Base-by-base conservation (phyloP, 2,797 vertebrate species). In the Smutsia temminckii region DNA sequence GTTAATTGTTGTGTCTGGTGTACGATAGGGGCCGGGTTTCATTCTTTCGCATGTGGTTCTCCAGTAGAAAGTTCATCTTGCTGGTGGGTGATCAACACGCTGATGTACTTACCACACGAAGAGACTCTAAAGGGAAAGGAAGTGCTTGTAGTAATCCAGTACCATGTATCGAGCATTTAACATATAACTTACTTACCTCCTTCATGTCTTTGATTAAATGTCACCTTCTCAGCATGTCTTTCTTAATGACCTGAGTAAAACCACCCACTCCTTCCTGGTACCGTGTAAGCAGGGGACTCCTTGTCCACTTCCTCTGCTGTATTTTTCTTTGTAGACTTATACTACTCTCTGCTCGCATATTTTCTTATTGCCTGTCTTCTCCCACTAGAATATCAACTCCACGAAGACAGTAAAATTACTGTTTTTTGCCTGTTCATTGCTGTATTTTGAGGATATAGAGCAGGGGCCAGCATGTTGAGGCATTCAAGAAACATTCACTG, bases 291-390 rank as follows among this genome's bases (percentile, higher is more conserved):
- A 32, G 8, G 34, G 11, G 8, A 40, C 37, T 49, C 14, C 49
- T 72, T 20, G 16, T 11, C 42, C 5, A 14, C 77, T 13, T 51
- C 53, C 17, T 61, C 23, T 51, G 59, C n/a, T 80, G 8, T 77
- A 9, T 83, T 94, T 94, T 68, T 68, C 71, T 72, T 77, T 23
- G 18, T 13, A 34, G 61, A 12, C 51, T 51, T 59, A 29, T 81
- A 57, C 51, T 80, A 10, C 29, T 77, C 3, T 85, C 55, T 66
- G 18, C 12, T 55, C 63, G 1, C 10, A 7, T 80, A 21, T 29
- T 51, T 77, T 90, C 27, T 69, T 49, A 20, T 66, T 53, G 32
- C 29, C 51, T 57, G 13, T 57, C 27, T 37, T 72, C 34, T 85
- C n/a, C 29, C 40, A 61, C 49, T 66, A 63, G 13, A 53, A 34